Evolutionary conservation across 1,140 invertebrate genomes (phyloP).

Genomic region (Trichonephila clavata): DNA sequence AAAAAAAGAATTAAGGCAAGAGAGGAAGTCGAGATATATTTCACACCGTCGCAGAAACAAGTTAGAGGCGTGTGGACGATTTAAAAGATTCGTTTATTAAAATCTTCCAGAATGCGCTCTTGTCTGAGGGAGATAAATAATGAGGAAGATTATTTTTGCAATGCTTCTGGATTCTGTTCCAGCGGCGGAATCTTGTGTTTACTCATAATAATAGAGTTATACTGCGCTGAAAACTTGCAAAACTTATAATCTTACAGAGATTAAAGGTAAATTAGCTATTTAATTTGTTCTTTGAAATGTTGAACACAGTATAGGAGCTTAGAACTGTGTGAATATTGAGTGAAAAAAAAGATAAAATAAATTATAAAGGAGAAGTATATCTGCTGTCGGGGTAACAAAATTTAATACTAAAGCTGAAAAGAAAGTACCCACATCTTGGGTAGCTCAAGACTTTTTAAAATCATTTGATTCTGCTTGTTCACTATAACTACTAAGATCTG

Average conservation of each 20-base stretch:
- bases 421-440: too few species aligned
- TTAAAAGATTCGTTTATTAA: conserved; percentile 48
- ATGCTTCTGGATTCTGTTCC: background rate
- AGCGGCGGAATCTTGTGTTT: background rate
- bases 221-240: background rate
- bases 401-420: too few species aligned
- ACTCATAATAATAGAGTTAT: background rate
- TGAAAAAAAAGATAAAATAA: too few species aligned
- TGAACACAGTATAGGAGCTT: background rate
- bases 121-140: background rate
- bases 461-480: too few species aligned
- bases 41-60: conserved; percentile 2
- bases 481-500: too few species aligned
- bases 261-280: background rate
- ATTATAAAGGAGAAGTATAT: too few species aligned
- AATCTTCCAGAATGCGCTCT: background rate
- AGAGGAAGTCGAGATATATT: conserved; percentile 40
- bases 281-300: background rate
- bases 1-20: background rate
- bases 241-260: background rate
- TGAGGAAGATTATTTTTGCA: background rate
- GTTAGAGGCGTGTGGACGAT: background rate
- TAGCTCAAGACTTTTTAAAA: too few species aligned
- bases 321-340: too few species aligned
- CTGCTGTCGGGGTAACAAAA: too few species aligned